Base-by-base conservation (phyloP, 2,797 vertebrate genomes). In the Sus cebifrons region DNA sequence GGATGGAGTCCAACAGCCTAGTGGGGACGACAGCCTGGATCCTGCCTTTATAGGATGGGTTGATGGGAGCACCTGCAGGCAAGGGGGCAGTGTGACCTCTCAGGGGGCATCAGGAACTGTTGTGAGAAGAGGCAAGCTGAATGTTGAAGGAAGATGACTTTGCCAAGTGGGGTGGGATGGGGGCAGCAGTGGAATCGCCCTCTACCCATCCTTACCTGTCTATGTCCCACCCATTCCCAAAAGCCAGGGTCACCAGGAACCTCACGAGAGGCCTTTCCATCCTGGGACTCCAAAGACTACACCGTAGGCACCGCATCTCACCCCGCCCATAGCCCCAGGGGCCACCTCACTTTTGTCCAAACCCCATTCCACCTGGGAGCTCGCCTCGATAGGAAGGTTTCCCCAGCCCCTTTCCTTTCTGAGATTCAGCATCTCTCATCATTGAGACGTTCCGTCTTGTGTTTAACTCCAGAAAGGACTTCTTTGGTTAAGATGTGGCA, bases 31-130 rank as follows among this genome's bases (percentile, higher is more conserved):
- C 9, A 16, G 27, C 40, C 0, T 2, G 10, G n/a, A 56, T 52
- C 40, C 2, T 0, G 1, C 13, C 16, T 1, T 21, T 58, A 6
- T 0, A 17, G 62, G 54, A n/a, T 0, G 79, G 9, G 36, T 56
- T 3, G 14, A 4, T 3, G 12, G 44, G 44, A 21, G n/a, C 18
- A 60, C 2, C 2, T 8, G 27, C 17, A 27, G 8, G 2, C 27
- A 2, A 7, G 29, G 8, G n/a, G 25, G 17, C n/a, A 12, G 4
- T 2, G 0, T 2, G 29, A 5, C 36, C 71, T 68, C 14, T n/a
- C 67, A 3, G 0, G 2, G 32, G n/a, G 67, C 6, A 15, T 29
- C 64, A 54, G 68, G 29, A 74, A 27, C 32, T 12, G 8, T 13
- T 44, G 60, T 10, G n/a, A 70, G 71, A 82, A 54, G n/a, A 77